Percentiles rank a stretch among this genome's conserved stretches.
Conservation (phyloP, 2,888 invertebrate species). For the Aspidapion aeneum region DNA sequence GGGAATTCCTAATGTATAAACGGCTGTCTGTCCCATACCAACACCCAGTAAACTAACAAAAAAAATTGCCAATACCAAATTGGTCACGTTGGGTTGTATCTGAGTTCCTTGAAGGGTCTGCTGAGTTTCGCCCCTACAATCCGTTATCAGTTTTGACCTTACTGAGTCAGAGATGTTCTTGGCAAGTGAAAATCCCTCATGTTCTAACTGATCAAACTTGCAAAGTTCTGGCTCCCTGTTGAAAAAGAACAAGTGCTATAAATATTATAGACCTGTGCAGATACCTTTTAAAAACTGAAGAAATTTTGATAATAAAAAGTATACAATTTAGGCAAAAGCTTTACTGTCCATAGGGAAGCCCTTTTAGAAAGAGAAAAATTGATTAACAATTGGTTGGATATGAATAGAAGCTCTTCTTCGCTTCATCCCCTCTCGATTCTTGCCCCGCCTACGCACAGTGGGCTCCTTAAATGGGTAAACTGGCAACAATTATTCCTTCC, state of each 20-base stretch:
- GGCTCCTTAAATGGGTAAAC: too few species aligned
- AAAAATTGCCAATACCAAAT: slow-evolving; percentile 82
- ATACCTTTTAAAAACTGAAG: too few species aligned
- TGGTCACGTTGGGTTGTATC: slow-evolving; percentile 72
- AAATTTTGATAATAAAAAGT: too few species aligned
- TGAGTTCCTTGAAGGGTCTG: slow-evolving; percentile 57
- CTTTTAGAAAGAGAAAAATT: too few species aligned
- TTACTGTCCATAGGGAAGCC: too few species aligned
- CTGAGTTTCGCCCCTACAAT: slow-evolving; percentile 44
- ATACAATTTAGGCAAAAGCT: too few species aligned
- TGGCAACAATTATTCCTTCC: too few species aligned
- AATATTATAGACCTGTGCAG: too few species aligned
- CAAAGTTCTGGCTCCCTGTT: slow-evolving; percentile 48
- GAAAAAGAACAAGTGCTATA: background rate
- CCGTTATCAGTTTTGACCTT: slow-evolving; percentile 24
- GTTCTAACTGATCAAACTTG: slow-evolving; percentile 20
- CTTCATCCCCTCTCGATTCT: too few species aligned
- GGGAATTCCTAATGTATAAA: slow-evolving; percentile 88
- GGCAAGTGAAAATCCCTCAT: background rate
- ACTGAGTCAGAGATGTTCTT: slow-evolving; percentile 32
- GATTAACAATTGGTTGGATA: too few species aligned
- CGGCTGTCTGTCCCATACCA: slow-evolving; percentile 90
- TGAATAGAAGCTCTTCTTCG: too few species aligned
- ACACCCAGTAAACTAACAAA: slow-evolving; percentile 84
- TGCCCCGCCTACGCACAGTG: too few species aligned